phyloP scores from a whole-genome alignment of 2,888 invertebrate species.

The Drosophila longiperda region DNA sequence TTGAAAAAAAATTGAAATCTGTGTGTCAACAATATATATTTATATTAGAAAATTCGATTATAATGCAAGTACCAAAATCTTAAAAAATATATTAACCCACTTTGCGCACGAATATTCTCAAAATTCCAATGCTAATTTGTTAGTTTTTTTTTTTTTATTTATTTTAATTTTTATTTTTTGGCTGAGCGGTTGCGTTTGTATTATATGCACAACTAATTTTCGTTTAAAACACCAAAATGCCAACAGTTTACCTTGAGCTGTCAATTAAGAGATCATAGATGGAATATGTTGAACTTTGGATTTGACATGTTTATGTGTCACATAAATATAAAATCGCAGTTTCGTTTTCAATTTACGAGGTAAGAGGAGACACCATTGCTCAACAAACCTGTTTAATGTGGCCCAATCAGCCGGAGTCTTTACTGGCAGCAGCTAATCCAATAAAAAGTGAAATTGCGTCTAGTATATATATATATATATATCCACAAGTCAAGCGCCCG shows the following conservation, averaged over 20 bases:
- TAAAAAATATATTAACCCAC: background rate
- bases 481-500: slow-evolving; percentile 5
- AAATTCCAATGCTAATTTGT: slow-evolving; percentile 4
- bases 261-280: slow-evolving; percentile 28
- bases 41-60: background rate
- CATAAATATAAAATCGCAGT: slow-evolving; percentile 35
- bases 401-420: slow-evolving; percentile 32
- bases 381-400: slow-evolving; percentile 70
- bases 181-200: background rate
- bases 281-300: slow-evolving; percentile 28
- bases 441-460: slow-evolving; percentile 75
- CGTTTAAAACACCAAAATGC: slow-evolving; percentile 40
- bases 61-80: background rate
- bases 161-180: background rate
- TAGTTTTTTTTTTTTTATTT: background rate
- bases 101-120: background rate
- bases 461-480: slow-evolving; percentile 1
- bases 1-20: background rate
- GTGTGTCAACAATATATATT: fast-evolving
- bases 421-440: slow-evolving; percentile 67
- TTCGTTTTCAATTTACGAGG: slow-evolving; percentile 48
- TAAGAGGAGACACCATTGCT: slow-evolving; percentile 38
- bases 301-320: slow-evolving; percentile 47
- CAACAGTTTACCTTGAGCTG: slow-evolving; percentile 65
- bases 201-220: background rate